These are phyloP conservation scores for Ardeotis arabs DNA, from an alignment of 2,113 vertebrate species.

Conservation along the genomic window DNA sequence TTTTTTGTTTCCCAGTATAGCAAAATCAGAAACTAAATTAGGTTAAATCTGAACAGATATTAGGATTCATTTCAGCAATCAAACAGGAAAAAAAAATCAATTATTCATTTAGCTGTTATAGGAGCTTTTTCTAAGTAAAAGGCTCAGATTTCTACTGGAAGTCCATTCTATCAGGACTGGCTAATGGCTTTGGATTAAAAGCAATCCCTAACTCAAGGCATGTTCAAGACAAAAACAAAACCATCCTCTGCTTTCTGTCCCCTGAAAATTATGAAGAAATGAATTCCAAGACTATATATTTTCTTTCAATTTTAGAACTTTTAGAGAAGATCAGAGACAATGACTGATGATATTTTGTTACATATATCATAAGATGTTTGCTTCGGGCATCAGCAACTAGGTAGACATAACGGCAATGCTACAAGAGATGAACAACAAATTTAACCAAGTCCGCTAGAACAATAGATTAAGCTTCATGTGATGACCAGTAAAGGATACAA, in stretches of 20 bases:
- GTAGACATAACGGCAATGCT: background rate
- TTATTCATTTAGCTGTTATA: background rate
- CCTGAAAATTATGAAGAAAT: background rate
- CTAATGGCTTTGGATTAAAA: background rate
- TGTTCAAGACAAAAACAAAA: background rate
- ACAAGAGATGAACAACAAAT: background rate
- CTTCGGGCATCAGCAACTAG: background rate
- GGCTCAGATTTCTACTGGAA: background rate
- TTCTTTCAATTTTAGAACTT: background rate
- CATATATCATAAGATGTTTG: background rate
- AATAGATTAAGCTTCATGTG: background rate
- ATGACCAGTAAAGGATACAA: background rate
- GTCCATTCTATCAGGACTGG: background rate
- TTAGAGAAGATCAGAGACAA: background rate
- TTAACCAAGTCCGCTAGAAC: background rate
- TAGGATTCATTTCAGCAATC: background rate
- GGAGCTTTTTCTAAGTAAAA: background rate
- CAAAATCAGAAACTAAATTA: background rate
- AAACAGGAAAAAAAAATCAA: background rate
- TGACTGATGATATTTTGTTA: background rate
- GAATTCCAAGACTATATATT: background rate
- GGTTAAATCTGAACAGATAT: background rate
- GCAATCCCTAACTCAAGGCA: background rate
- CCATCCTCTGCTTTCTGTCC: background rate
- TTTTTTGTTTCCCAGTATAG: background rate